Percentiles rank a stretch among this genome's conserved stretches.
Evolutionary conservation across 2,888 invertebrate genomes (phyloP).

Genomic region (Diloba caeruleocephala): DNA sequence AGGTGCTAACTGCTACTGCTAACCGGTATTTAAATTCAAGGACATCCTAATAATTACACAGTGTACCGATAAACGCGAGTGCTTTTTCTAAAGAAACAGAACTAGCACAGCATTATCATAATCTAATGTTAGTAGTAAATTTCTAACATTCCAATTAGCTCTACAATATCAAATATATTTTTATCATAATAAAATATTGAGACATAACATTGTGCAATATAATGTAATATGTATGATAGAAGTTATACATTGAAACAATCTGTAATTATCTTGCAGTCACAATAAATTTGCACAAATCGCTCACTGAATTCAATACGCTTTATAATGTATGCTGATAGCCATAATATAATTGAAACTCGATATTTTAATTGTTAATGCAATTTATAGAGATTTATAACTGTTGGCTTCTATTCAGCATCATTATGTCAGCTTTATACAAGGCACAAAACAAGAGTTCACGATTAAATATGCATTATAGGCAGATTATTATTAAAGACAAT

Average conservation of each 20-base stretch:
- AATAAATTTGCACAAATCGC: conserved; percentile 82
- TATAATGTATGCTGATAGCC: conserved; percentile 63
- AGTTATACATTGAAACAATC: conserved; percentile 80
- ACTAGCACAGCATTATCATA: conserved; percentile 17
- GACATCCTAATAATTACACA: background rate
- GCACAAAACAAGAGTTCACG: conserved; percentile 77
- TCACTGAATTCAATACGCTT: conserved; percentile 69
- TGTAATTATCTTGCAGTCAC: conserved; percentile 81
- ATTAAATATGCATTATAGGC: conserved; percentile 55
- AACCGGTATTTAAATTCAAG: conserved; percentile 1
- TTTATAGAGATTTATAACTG: conserved; percentile 45
- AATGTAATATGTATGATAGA: conserved; percentile 80
- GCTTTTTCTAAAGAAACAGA: conserved; percentile 26
- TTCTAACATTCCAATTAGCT: conserved; percentile 57
- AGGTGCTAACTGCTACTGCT: too few relatives aligned
- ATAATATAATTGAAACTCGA: conserved; percentile 49
- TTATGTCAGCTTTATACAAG: conserved; percentile 75
- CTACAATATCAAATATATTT: conserved; percentile 72
- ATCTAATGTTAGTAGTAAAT: conserved; percentile 32
- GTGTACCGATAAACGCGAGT: background rate
- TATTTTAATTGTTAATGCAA: conserved; percentile 52
- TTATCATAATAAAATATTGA: conserved; percentile 85
- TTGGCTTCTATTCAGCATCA: conserved; percentile 61
- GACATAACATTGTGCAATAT: conserved; percentile 88
- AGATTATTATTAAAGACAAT: conserved; percentile 34